Evolutionary conservation across 2,113 vertebrate genomes (phyloP), one percentile per base, ranked within the genome.

Genomic region (Halichoeres trimaculatus): DNA sequence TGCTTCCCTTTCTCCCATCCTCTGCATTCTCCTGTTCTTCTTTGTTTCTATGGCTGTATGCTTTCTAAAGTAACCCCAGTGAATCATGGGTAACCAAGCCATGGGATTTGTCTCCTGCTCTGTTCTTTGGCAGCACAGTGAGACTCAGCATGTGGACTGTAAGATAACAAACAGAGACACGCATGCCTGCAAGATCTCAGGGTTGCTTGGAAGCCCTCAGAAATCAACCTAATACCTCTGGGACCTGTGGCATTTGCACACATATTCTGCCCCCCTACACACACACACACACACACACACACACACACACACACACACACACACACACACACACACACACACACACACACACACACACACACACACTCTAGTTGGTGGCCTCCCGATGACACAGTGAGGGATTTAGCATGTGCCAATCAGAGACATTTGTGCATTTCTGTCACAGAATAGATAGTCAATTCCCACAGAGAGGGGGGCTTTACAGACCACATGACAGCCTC

Each of bases 121-220:
- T 10, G 34, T 26, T 71, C 34, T 45, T 70, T 89, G 80, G 84
- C 76, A 84, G 74, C 70, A 52, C 47, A 62, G 70, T 85, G 55
- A 7, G 70, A 86, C 60, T 70, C 76, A 80, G 75, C 82, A 80
- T 83, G 84, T 90, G 91, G 71, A 80, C 62, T 8, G 54, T 19
- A 66, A 89, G 86, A 92, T 90, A 91, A 88, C 66, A 84, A 73
- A 76, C 57, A 73, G 56, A 76, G 40, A 80, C 74, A 69, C 70
- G 47, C 74, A 72, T 81, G 76, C 63, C 69, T 58, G 63, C 61
- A 43, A 24, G 58, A 79, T 84, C 57, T 55, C 68, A 0, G 70
- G 45, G 74, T 71, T 81, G 45, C 76, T 86, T 88, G 73, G 69
- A 90, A 83, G 61, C 64, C 59, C 74, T 86, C 48, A 56, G 84